Base-by-base conservation (phyloP, 2,888 invertebrate species). In the Helicoverpa assulta region DNA sequence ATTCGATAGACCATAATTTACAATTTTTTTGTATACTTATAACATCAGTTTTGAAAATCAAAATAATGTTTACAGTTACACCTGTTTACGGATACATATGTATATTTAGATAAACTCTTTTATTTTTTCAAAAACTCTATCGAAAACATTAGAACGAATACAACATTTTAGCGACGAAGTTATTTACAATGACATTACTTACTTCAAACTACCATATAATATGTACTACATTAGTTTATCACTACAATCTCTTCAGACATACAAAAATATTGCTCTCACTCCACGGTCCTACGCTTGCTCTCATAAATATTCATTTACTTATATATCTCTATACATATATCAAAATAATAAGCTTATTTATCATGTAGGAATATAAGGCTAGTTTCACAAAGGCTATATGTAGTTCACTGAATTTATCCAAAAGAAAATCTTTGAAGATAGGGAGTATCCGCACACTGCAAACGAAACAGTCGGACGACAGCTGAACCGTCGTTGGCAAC, bases 251-350 rank as follows among this genome's bases (percentile, higher is more conserved):
- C 81, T 67, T 67, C 63, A 82, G 33, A 33, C 85, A 84, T 87
- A 88, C 80, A 88, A 88, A 88, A 87, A 88, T 87, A 88, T 80
- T 80, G 79, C 60, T 78, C 70, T 81, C 77, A 72, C 69, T 43
- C 76, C 66, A 6, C 69, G 80, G 74, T 74, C 81, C 83, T 71
- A 65, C 53, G 83, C 67, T 70, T 58, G 55, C n/a, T 52, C 60
- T 47, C 63, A 64, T 63, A 29, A 29, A 53, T 53, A 53, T 53
- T 26, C 33, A 33, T 33, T 33, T 33, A n/a, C n/a, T n/a, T n/a
- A n/a, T n/a, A 33, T 33, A 33, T 53, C 5, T 37, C 40, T 40
- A 12, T 53, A 53, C 16, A 7, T 14, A 53, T 26, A 7, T 14
- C 52, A 47, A 47, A 47, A 18, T 18, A 50, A 50, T n/a, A 18